Percentiles rank a stretch among this genome's conserved stretches.
Evolutionary conservation across 2,113 vertebrate species (phyloP).

Genomic region (Tautogolabrus adspersus): DNA sequence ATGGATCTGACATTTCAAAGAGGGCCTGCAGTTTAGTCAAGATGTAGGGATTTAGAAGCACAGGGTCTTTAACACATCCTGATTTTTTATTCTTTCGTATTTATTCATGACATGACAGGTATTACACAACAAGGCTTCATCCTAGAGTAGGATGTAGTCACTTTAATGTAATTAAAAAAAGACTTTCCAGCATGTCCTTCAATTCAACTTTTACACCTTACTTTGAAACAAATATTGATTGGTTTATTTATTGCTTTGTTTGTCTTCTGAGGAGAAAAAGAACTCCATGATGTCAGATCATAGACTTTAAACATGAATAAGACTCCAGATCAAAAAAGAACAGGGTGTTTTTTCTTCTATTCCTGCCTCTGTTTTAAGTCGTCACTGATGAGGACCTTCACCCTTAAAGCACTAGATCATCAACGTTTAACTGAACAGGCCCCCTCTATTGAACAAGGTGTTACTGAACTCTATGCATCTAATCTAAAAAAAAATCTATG

Average conservation of each 20-base stretch:
- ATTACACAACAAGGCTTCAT: slow-evolving; percentile 13
- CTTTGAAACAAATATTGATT: slow-evolving; percentile 4
- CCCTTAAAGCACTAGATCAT: slow-evolving; percentile 25
- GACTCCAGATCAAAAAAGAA: no score
- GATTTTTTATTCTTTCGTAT: background rate
- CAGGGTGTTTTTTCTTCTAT: background rate
- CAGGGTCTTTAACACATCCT: slow-evolving; percentile 46
- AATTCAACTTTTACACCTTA: background rate
- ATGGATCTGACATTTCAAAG: slow-evolving; percentile 54
- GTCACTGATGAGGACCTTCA: background rate
- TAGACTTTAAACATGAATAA: background rate
- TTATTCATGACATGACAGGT: slow-evolving; percentile 5
- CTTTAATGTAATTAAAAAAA: no score
- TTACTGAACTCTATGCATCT: slow-evolving; percentile 83
- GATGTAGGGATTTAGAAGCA: slow-evolving; percentile 33
- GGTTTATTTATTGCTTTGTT: slow-evolving; percentile 31
- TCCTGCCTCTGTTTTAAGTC: slow-evolving; percentile 19
- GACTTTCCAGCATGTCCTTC: no score
- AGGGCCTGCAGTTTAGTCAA: slow-evolving; percentile 34
- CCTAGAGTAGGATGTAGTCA: no score
- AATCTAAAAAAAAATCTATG: slow-evolving; percentile 53
- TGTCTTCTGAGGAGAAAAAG: slow-evolving; percentile 15
- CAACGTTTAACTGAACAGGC: slow-evolving; percentile 10
- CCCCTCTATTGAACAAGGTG: slow-evolving; percentile 51
- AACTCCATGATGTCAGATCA: background rate